Conservation (phyloP, 2,797 vertebrate genomes). For the Dipus sagitta region DNA sequence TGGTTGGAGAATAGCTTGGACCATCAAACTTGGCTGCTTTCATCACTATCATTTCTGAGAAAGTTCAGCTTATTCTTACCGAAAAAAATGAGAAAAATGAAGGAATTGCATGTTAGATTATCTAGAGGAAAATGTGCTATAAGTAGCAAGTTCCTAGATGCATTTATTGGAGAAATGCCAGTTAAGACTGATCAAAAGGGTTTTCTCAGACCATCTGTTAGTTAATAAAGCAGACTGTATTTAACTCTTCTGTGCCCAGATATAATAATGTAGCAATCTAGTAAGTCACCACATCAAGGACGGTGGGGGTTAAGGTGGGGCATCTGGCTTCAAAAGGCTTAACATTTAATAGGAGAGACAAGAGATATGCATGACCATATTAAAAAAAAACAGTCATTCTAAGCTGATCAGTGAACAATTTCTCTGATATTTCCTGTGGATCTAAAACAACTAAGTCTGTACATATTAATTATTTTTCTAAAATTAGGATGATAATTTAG, state of each 20-base stretch:
- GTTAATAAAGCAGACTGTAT: conserved; percentile 30
- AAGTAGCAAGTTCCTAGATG: conserved; percentile 69
- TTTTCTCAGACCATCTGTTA: conserved; percentile 71
- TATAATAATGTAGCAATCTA: not conserved
- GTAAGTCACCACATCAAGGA: not conserved
- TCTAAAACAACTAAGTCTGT: too few relatives aligned
- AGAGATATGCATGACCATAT: not conserved
- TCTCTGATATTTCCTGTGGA: too few relatives aligned
- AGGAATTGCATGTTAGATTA: conserved; percentile 58
- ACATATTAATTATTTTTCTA: too few relatives aligned
- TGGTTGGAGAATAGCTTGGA: conserved; percentile 14
- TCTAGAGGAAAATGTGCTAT: conserved; percentile 69
- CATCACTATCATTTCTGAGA: conserved; percentile 50
- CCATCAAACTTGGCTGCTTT: conserved; percentile 36
- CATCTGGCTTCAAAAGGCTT: not conserved
- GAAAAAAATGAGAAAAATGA: conserved; percentile 41
- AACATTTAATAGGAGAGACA: conserved; percentile 48
- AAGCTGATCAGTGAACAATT: too few relatives aligned
- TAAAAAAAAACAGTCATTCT: not conserved
- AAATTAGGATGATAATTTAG: too few relatives aligned
- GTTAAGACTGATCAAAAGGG: conserved; percentile 32
- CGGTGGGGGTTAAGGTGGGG: not conserved
- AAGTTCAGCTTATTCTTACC: conserved; percentile 58
- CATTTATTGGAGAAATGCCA: conserved; percentile 68
- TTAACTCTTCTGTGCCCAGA: conserved; percentile 51